Conservation (phyloP, 2,113 vertebrate species). For the Melozone crissalis region DNA sequence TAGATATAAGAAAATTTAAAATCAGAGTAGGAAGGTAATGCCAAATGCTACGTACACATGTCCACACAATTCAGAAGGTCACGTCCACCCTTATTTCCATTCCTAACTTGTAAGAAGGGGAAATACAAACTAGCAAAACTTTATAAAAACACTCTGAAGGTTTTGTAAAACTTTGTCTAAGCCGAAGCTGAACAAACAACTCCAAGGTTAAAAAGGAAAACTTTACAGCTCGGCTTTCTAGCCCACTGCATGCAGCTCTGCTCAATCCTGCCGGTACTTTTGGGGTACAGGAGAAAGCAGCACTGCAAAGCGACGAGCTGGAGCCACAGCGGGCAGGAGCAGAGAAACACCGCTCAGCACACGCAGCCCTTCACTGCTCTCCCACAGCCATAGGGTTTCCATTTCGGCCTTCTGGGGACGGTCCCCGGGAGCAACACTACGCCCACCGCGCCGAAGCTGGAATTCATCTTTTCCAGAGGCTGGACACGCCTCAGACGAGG, state of each 20-base stretch:
- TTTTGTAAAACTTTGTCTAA: neutral
- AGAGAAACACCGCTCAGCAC: neutral
- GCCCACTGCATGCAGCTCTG: too few species aligned
- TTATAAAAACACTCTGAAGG: neutral
- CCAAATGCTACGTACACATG: rapidly evolving
- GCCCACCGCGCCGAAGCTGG: neutral
- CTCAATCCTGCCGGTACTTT: too few species aligned
- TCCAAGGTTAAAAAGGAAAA: neutral
- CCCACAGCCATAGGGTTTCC: neutral
- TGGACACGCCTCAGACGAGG: neutral
- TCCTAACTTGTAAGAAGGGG: neutral
- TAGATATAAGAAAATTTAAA: neutral
- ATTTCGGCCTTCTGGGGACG: rapidly evolving
- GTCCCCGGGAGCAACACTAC: rapidly evolving
- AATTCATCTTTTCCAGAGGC: neutral
- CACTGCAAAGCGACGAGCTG: neutral
- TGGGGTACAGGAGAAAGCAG: rapidly evolving
- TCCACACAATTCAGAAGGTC: neutral
- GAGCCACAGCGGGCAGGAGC: rapidly evolving
- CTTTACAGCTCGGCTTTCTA: neutral
- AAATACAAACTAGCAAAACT: neutral
- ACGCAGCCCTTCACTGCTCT: rapidly evolving
- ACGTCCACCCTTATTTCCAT: neutral
- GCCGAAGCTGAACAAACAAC: neutral
- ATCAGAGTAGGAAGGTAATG: neutral